phyloP scores from a whole-genome alignment of 2,888 invertebrate genomes.

The Sesia apiformis region DNA sequence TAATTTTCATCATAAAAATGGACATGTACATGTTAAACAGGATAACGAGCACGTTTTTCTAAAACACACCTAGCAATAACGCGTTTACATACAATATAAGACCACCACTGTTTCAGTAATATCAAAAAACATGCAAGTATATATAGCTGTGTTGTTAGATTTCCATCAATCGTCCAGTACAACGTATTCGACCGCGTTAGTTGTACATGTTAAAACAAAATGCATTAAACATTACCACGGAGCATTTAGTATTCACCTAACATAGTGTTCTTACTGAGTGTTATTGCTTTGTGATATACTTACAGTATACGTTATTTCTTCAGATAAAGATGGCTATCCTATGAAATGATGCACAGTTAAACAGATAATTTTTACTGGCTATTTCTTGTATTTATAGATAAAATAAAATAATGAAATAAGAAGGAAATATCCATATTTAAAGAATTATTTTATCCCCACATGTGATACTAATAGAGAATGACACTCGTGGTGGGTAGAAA shows the following conservation, averaged over 20 bases:
- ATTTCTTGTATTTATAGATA: constrained; percentile 72
- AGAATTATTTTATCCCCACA: neutral
- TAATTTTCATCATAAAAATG: too few relatives aligned
- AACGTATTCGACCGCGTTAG: constrained; percentile 30
- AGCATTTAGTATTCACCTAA: constrained; percentile 63
- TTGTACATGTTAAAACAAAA: constrained; percentile 42
- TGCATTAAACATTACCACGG: constrained; percentile 41
- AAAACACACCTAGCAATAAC: constrained; percentile 33
- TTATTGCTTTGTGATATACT: constrained; percentile 74
- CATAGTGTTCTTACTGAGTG: constrained; percentile 70
- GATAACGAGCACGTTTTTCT: constrained; percentile 30
- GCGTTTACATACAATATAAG: constrained; percentile 34
- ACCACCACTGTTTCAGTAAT: constrained; percentile 57
- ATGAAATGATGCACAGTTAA: constrained; percentile 84
- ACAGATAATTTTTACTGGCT: constrained; percentile 82
- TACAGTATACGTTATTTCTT: constrained; percentile 75
- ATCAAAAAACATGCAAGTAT: constrained; percentile 62
- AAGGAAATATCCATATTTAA: constrained; percentile 26
- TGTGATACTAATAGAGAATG: neutral
- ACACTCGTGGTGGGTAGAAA: constrained; percentile 2
- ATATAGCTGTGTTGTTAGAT: constrained; percentile 43
- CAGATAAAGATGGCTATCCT: constrained; percentile 80
- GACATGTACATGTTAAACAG: neutral
- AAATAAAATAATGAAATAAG: constrained; percentile 42
- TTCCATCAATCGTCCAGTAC: constrained; percentile 24